These are phyloP conservation scores for Lithobates sylvaticus DNA, from an alignment of 2,797 vertebrate species.

Conservation along the genomic window DNA sequence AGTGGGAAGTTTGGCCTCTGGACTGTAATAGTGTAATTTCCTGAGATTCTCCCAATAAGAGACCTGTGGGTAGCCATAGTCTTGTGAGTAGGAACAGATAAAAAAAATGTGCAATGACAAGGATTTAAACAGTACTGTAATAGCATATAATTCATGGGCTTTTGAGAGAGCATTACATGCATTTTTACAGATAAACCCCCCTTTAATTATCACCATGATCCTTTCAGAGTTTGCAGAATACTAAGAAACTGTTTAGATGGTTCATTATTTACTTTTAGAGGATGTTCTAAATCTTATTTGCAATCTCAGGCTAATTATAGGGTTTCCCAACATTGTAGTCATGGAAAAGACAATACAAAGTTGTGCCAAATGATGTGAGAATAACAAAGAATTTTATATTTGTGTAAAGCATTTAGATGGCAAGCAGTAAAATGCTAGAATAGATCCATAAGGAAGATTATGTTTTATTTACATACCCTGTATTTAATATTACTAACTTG, in stretches of 20 bases:
- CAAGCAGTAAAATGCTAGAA: neutral
- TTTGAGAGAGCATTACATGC: neutral
- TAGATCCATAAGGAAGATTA: neutral
- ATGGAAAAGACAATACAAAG: neutral
- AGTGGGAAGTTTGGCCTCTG: too few relatives aligned
- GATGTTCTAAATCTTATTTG: neutral
- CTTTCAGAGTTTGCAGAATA: neutral
- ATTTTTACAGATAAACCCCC: too few relatives aligned
- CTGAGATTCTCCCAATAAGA: too few relatives aligned
- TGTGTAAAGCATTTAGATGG: neutral
- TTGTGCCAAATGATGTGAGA: slow-evolving; percentile 12
- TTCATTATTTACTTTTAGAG: neutral
- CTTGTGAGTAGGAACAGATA: too few relatives aligned
- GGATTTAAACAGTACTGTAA: too few relatives aligned
- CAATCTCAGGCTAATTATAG: neutral
- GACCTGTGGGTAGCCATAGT: too few relatives aligned
- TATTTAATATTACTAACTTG: neutral
- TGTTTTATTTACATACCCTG: neutral
- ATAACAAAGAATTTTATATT: neutral
- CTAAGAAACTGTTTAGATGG: neutral
- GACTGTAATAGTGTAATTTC: neutral
- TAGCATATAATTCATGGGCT: neutral
- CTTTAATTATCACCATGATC: too few relatives aligned
- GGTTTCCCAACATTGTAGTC: neutral
- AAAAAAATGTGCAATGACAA: too few relatives aligned